Conservation (phyloP, 2,113 vertebrate genomes). For the Dasyornis broadbenti region DNA sequence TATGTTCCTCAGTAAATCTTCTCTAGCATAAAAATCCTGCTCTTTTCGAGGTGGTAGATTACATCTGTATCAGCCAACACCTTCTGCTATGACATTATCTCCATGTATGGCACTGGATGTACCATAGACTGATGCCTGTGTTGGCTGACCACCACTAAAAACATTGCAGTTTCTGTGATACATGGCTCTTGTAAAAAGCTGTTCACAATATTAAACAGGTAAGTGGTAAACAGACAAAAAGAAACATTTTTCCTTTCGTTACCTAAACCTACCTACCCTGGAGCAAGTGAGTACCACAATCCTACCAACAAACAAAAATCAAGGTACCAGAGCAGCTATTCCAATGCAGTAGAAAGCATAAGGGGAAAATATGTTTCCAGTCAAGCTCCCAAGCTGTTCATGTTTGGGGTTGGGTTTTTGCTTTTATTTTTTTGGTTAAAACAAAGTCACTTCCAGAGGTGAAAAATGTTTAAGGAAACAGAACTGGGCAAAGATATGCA, state of each 20-base stretch:
- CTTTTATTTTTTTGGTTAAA: not conserved
- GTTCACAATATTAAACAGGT: not conserved
- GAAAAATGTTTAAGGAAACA: not conserved
- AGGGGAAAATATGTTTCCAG: not conserved
- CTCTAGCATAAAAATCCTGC: not conserved
- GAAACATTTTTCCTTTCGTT: not conserved
- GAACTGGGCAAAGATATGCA: not conserved
- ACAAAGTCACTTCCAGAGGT: not conserved
- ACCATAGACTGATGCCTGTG: accelerated
- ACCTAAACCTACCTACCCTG: not conserved
- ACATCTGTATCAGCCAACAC: not conserved
- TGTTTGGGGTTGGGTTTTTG: not conserved
- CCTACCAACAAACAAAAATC: not conserved
- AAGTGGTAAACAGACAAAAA: not conserved
- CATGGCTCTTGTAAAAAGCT: not conserved
- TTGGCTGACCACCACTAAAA: not conserved
- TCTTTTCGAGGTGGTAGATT: not conserved
- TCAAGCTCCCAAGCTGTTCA: not conserved
- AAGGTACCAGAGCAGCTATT: not conserved
- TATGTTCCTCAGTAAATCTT: not conserved
- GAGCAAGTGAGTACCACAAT: not conserved
- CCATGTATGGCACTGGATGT: accelerated
- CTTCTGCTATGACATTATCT: not conserved
- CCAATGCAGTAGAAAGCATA: not conserved
- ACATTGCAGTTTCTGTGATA: accelerated